Evolutionary conservation across 1,140 invertebrate species (phyloP).

Genomic region (Hycleus cichorii): DNA sequence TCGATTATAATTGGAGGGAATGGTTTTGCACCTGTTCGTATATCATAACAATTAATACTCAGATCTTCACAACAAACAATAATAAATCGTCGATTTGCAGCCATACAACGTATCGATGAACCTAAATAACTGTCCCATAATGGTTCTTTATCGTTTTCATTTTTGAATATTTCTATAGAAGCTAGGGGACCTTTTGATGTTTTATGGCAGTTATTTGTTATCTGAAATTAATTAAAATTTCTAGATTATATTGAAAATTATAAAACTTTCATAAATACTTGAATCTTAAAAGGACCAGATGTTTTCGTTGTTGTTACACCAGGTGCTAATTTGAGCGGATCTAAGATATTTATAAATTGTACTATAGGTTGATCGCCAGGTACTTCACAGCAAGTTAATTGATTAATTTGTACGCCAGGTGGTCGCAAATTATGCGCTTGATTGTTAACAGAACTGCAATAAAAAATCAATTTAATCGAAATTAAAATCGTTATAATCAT

Average conservation of each 20-base stretch:
- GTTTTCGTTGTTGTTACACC: slow-evolving; percentile 34
- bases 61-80: slow-evolving; percentile 39
- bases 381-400: slow-evolving; percentile 37
- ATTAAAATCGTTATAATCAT: no score
- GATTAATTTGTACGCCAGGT: slow-evolving; percentile 36
- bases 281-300: slow-evolving; percentile 31
- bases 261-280: slow-evolving; percentile 21
- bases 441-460: neutral
- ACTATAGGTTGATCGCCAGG: slow-evolving; percentile 38
- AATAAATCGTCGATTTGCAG: slow-evolving; percentile 30
- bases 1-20: slow-evolving; percentile 36
- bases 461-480: neutral
- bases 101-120: slow-evolving; percentile 33
- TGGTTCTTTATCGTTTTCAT: slow-evolving; percentile 42
- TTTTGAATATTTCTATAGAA: slow-evolving; percentile 47
- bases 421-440: slow-evolving; percentile 17
- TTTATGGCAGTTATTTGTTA: slow-evolving; percentile 48
- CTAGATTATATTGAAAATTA: neutral
- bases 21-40: slow-evolving; percentile 33
- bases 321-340: slow-evolving; percentile 31
- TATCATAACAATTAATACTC: slow-evolving; percentile 34
- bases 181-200: slow-evolving; percentile 46
- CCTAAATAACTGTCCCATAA: slow-evolving; percentile 51
- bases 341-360: slow-evolving; percentile 35
- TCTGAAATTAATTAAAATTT: slow-evolving; percentile 33